These are phyloP conservation scores for Leptura quadrifasciata DNA, from an alignment of 2,888 invertebrate genomes.

Conservation along the genomic window DNA sequence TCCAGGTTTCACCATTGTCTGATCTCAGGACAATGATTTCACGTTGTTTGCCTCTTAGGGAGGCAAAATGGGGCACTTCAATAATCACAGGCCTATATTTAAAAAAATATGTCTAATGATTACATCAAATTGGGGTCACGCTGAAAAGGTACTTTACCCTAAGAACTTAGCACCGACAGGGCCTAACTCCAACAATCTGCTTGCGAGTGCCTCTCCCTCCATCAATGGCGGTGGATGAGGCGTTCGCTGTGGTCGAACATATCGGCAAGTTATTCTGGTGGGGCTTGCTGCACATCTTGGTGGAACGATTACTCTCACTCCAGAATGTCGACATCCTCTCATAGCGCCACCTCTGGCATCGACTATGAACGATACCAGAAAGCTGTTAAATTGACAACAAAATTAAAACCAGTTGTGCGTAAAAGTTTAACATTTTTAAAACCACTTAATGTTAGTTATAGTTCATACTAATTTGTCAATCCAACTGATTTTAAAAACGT, in stretches of 20 bases:
- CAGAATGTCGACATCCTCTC: constrained; percentile 98
- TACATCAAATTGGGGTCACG: not conserved
- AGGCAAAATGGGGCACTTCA: constrained; percentile 98
- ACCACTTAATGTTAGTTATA: not conserved
- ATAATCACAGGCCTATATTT: constrained; percentile 88
- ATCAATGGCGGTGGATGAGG: constrained; percentile 95
- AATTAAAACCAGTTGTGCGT: constrained; percentile 2
- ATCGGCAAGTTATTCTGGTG: constrained; percentile 96
- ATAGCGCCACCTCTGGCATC: constrained; percentile 99
- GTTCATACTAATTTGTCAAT: not conserved
- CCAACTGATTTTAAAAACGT: constrained; percentile 10
- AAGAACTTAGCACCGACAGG: constrained; percentile 97
- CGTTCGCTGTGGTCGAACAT: constrained; percentile 83
- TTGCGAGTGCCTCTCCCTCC: constrained; percentile 98
- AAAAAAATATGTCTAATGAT: not conserved
- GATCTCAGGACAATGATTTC: constrained; percentile 97
- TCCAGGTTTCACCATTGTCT: constrained; percentile 99
- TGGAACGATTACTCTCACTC: constrained; percentile 97
- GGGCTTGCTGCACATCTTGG: constrained; percentile 96
- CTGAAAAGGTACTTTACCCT: constrained; percentile 79
- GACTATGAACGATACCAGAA: constrained; percentile 99
- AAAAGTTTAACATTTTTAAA: constrained; percentile 6
- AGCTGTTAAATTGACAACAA: constrained; percentile 77
- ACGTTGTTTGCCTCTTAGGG: constrained; percentile 93
- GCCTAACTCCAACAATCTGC: constrained; percentile 94